Base-by-base conservation (phyloP, 2,113 vertebrate species). In the Elanoides forficatus region DNA sequence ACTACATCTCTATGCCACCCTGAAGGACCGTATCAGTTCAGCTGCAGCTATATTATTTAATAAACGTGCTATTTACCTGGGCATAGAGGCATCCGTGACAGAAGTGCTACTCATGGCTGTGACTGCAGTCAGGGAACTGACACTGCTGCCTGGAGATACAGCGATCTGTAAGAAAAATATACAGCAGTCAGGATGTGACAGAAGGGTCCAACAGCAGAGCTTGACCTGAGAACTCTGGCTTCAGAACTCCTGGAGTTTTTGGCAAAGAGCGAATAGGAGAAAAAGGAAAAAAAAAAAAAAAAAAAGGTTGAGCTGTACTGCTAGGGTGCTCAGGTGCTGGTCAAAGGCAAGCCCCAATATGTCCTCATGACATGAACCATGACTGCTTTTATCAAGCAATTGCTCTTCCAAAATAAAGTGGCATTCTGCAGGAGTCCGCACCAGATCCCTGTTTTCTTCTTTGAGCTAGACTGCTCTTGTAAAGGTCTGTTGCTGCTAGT, bases 41-140 rank as follows among this genome's bases (percentile, higher is more conserved):
- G 58, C 11, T 82, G 48, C 72, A 53, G 30, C 27, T n/a, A 6
- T 9, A 25, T 53, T 67, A 38, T 16, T 63, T 53, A 40, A 70
- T 23, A 26, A 20, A 26, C 6, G 32, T 14, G 26, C n/a, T 56
- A 27, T 94, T 96, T 94, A 99, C 99, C 99, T 99, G 97, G 98
- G 82, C 90, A 98, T 85, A 53, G 97, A 97, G 3, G 98, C 65
- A 34, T 98, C 99, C 0, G 98, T 98, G 85, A 98, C 98, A 6
- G 99, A 99, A 93, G 98, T 97, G 95, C 98, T 99, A 90, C 98
- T 99, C 95, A 99, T 98, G 27, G 98, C 98, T 10, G 99, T 99
- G 60, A 99, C 99, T 23, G 99, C 98, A 62, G 99, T 99, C 75
- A 99, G 98, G 89, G 99, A 99, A 95, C 99, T 99, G 78, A 98